Evolutionary conservation across 2,888 invertebrate species (phyloP).

Genomic region (Cephus sareptanus): DNA sequence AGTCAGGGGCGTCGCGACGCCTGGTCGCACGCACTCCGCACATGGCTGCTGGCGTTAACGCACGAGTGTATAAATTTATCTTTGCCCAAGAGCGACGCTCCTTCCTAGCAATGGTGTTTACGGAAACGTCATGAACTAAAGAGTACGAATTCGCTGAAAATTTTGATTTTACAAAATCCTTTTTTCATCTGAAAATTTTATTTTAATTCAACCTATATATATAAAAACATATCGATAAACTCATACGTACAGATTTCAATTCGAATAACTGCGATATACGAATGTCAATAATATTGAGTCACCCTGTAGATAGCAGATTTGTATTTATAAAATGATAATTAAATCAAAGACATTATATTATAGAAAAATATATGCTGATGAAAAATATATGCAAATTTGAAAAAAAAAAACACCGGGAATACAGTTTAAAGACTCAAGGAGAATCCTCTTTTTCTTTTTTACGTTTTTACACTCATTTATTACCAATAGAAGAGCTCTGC

Average conservation of each 20-base stretch:
- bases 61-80: conserved; percentile 35
- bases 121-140: conserved; percentile 2
- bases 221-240: neutral
- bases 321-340: neutral
- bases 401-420: neutral
- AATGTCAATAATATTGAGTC: neutral
- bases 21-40: neutral
- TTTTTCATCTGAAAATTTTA: neutral
- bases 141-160: neutral
- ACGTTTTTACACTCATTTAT: neutral
- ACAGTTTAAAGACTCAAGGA: neutral
- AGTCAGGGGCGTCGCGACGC: conserved; percentile 12
- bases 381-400: neutral
- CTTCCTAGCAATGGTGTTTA: neutral
- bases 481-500: neutral
- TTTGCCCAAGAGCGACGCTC: conserved; percentile 5
- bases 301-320: neutral
- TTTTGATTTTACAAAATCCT: neutral
- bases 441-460: neutral
- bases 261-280: neutral
- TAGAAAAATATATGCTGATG: neutral
- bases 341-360: neutral
- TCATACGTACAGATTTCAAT: neutral
- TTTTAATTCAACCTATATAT: neutral
- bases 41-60: neutral